Conservation (phyloP, 1,140 invertebrate genomes). For the roundworm (Caenorhabditis elegans) region WBcel235 BX284605.5:9054501-9055000, state of each 20-base stretch:
- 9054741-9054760: neutral
- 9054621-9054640: constrained; percentile 19
- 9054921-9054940: neutral
- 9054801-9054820: neutral
- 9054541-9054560: neutral
- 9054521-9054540: constrained; percentile 9
- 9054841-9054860: neutral
- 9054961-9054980: too few relatives aligned
- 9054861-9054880: neutral
- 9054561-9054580: too few relatives aligned
- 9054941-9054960: too few relatives aligned
- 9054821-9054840: neutral
- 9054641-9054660: neutral
- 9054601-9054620: constrained; percentile 2
- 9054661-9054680: neutral
- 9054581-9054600: too few relatives aligned
- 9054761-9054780: neutral
- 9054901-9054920: neutral
- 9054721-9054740: neutral
- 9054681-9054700: too few relatives aligned
- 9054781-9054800: neutral
- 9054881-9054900: neutral
- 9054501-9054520: constrained; percentile 6
- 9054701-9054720: too few relatives aligned
- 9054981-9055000: too few relatives aligned